Base-by-base conservation (phyloP, 2,888 invertebrate species). In the Trachelus tabidus region DNA sequence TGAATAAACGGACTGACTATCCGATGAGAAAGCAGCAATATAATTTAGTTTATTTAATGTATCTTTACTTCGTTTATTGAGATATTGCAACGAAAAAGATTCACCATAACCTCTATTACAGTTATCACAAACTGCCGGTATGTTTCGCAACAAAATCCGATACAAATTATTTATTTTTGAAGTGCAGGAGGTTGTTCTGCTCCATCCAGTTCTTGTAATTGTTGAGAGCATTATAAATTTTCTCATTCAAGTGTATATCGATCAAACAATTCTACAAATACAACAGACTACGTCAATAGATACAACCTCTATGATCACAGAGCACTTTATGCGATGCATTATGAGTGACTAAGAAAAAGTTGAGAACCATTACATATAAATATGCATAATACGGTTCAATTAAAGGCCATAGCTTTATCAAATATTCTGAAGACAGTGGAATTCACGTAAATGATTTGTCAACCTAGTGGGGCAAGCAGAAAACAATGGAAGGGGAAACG, bases 51-150 rank as follows among this genome's bases (percentile, higher is more conserved):
- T 56, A 30, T 79, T 35, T 34, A 12, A 76, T 12, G 4, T 30
- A 34, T 76, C 76, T 79, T 80, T 68, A 86, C 81, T 73, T 23
- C 23, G 73, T 37, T n/a, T 77, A 73, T 69, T 79, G 12, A 68
- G 73, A 77, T 37, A 56, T 75, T 31, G 71, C 34, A 30, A 34
- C 23, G 40, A 34, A 23, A 34, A 31, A 11, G 15, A 35, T 1
- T 37, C 6, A 34, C 75, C 68, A 81, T 87, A 87, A 86, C 86
- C 86, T 85, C 68, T 30, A 77, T 77, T 11, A 56, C 71, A 74
- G 23, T 37, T 78, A 30, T 12, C 56, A 56, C 15, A 69, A 30
- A 34, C 74, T 12, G 73, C 2, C 12, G 56, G 11, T 2, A 80
- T n/a, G n/a, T 68, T 73, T 30, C 76, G 75, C 4, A 34, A 34